These are phyloP conservation scores for Bellardia bayeri DNA, from an alignment of 2,888 invertebrate species.

Conservation along the genomic window DNA sequence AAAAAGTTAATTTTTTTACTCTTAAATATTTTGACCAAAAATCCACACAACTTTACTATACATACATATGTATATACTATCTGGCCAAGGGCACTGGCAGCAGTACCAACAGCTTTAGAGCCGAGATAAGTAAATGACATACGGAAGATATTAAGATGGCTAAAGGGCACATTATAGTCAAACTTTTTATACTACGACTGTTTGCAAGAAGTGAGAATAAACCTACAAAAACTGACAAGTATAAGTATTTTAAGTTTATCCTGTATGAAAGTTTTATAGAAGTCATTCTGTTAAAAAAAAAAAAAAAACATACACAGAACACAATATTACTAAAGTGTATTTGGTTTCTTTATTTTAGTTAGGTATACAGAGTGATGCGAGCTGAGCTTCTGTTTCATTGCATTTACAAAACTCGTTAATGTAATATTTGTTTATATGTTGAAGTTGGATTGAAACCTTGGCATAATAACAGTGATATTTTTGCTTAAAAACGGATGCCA, in stretches of 20 bases:
- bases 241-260: conserved; percentile 66
- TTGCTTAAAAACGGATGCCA: no score
- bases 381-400: background rate
- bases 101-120: conserved; percentile 57
- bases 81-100: conserved; percentile 12
- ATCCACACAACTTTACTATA: background rate
- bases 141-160: conserved; percentile 77
- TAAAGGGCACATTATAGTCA: conserved; percentile 60
- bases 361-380: background rate
- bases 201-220: background rate
- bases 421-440: no score
- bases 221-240: conserved; percentile 47
- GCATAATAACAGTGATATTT: no score
- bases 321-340: background rate
- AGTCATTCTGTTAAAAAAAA: conserved; percentile 10
- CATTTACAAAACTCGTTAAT: no score
- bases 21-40: conserved; percentile 2
- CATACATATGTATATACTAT: background rate
- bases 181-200: conserved; percentile 20
- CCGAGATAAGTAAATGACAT: conserved; percentile 81
- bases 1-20: conserved; percentile 9
- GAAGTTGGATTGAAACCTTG: no score
- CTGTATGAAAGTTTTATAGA: conserved; percentile 40
- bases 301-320: background rate
- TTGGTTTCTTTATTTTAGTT: background rate